Conservation (phyloP, 2,113 vertebrate genomes). For the Conger conger region DNA sequence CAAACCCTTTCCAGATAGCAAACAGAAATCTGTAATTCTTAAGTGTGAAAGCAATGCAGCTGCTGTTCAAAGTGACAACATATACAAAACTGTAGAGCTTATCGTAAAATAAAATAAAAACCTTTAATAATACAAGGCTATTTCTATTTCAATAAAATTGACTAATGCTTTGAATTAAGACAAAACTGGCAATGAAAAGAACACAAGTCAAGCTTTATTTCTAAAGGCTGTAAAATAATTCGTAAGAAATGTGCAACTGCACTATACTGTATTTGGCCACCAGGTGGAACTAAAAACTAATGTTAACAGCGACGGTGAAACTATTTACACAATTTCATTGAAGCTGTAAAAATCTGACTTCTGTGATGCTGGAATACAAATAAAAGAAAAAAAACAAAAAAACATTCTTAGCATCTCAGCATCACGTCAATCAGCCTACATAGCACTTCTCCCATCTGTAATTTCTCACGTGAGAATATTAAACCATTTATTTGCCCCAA, state of each 20-base stretch:
- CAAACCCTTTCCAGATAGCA: constrained; percentile 30
- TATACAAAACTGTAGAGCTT: constrained; percentile 41
- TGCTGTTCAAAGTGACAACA: constrained; percentile 7
- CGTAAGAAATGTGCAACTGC: constrained; percentile 15
- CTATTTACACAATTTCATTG: neutral
- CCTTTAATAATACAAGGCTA: constrained; percentile 35
- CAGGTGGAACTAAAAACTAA: constrained; percentile 58
- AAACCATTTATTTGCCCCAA: neutral
- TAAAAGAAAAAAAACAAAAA: neutral
- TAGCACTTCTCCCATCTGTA: neutral
- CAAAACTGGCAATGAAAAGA: constrained; percentile 43
- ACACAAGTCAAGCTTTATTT: constrained; percentile 12
- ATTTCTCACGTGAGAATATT: neutral
- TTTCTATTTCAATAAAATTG: constrained; percentile 46
- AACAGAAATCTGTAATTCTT: constrained; percentile 20
- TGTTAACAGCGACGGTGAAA: constrained; percentile 17
- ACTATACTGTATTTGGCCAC: constrained; percentile 50
- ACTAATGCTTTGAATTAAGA: constrained; percentile 65
- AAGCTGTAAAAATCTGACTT: neutral
- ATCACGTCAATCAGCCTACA: neutral
- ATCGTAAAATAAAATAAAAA: constrained; percentile 44
- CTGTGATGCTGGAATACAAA: neutral
- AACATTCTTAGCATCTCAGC: neutral
- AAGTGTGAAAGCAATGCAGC: constrained; percentile 19
- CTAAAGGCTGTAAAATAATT: neutral